phyloP scores from a whole-genome alignment of 1,140 invertebrate genomes.

The Drosophila nigrodunni region DNA sequence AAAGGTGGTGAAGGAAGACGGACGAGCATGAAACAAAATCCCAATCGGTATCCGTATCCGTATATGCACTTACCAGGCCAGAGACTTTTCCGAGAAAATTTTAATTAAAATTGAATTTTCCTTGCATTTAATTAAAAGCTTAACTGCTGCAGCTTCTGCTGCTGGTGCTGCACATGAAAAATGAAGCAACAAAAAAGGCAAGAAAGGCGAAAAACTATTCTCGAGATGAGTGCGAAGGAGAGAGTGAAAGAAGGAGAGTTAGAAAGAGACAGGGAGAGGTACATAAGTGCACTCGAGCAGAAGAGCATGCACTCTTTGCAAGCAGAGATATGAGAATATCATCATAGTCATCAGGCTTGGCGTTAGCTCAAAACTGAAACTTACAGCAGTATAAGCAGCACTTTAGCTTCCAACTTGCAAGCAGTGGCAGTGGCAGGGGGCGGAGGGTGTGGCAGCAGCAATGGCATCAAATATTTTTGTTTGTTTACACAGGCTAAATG shows the following conservation, averaged over 20 bases:
- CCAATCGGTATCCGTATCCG: constrained; percentile 33
- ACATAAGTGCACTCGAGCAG: constrained; percentile 68
- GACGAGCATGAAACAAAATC: constrained; percentile 48
- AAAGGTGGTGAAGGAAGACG: constrained; percentile 5
- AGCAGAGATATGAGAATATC: constrained; percentile 71
- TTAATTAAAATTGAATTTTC: constrained; percentile 83
- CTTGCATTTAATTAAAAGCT: constrained; percentile 83
- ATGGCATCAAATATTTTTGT: constrained; percentile 54
- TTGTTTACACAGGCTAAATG: constrained; percentile 67
- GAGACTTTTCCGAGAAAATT: constrained; percentile 74
- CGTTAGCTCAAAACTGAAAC: constrained; percentile 14
- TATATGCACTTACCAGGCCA: constrained; percentile 57
- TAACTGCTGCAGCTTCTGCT: constrained; percentile 53
- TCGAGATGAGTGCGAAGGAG: constrained; percentile 39
- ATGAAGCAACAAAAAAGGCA: constrained; percentile 56
- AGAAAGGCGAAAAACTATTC: constrained; percentile 67
- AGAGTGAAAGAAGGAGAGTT: not conserved
- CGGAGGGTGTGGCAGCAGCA: constrained; percentile 7
- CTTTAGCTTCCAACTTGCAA: constrained; percentile 19
- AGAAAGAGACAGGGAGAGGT: not conserved
- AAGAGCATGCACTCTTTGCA: constrained; percentile 65
- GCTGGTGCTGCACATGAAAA: constrained; percentile 53
- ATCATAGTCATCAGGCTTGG: constrained; percentile 58
- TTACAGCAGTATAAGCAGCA: constrained; percentile 36
- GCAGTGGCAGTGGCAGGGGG: not conserved